Evolutionary conservation across 2,888 invertebrate species (phyloP).

Genomic region (Apodemia mormo): DNA sequence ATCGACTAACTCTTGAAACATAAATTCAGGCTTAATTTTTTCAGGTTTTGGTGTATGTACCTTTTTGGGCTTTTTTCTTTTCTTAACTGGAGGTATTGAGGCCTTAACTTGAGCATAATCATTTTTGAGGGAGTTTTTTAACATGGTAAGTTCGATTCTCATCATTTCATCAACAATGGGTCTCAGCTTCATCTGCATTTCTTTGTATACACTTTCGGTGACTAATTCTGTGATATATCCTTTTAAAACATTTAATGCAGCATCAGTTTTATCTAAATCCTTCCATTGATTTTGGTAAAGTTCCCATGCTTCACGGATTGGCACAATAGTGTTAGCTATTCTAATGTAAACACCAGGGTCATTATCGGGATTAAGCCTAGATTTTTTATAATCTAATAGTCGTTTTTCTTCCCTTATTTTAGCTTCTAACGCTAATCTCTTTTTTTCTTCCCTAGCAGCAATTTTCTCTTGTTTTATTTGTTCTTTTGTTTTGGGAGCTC

Average conservation of each 20-base stretch:
- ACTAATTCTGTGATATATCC: conserved; percentile 84
- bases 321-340: conserved; percentile 49
- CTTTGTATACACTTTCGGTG: conserved; percentile 83
- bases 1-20: conserved; percentile 87
- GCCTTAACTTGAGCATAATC: conserved; percentile 53
- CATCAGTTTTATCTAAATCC: conserved; percentile 60
- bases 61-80: conserved; percentile 65
- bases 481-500: conserved; percentile 61
- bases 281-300: conserved; percentile 64
- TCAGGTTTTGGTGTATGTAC: conserved; percentile 83
- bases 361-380: conserved; percentile 69
- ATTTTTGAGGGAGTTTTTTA: conserved; percentile 77
- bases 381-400: conserved; percentile 66
- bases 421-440: conserved; percentile 56
- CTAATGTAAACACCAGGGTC: conserved; percentile 67
- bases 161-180: conserved; percentile 86
- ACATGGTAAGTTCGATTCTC: conserved; percentile 77
- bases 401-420: conserved; percentile 60
- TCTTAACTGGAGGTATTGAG: conserved; percentile 48
- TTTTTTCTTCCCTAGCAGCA: conserved; percentile 65
- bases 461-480: conserved; percentile 71
- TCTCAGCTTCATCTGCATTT: conserved; percentile 85
- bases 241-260: conserved; percentile 81
- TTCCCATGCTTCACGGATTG: conserved; percentile 51
- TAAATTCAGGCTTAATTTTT: conserved; percentile 81